Percentiles rank a stretch among this genome's conserved stretches.
phyloP scores from a whole-genome alignment of 2,888 invertebrate genomes.

The Eulithis testata region DNA sequence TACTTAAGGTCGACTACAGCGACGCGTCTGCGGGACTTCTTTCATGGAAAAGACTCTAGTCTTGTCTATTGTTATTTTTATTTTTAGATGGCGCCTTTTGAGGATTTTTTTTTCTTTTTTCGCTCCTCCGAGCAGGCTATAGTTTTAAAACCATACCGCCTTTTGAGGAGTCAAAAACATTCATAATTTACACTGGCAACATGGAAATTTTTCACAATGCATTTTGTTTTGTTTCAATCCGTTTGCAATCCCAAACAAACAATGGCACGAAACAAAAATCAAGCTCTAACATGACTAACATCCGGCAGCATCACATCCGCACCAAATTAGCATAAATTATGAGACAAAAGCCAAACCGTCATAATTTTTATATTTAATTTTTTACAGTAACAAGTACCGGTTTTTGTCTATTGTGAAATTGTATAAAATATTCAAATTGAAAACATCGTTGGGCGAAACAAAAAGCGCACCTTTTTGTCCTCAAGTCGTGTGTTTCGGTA shows the following conservation, averaged over 20 bases:
- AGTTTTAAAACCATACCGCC: too few species aligned
- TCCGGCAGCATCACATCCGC: slow-evolving; percentile 65
- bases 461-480: slow-evolving; percentile 71
- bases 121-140: too few species aligned
- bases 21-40: too few species aligned
- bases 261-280: slow-evolving; percentile 43
- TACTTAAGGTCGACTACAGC: too few species aligned
- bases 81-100: too few species aligned
- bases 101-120: too few species aligned
- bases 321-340: slow-evolving; percentile 77
- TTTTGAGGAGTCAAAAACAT: too few species aligned
- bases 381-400: slow-evolving; percentile 83
- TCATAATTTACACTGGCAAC: neutral
- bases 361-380: slow-evolving; percentile 84
- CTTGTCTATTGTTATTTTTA: too few species aligned
- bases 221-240: slow-evolving; percentile 28
- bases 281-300: slow-evolving; percentile 40
- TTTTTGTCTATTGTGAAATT: slow-evolving; percentile 79
- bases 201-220: neutral
- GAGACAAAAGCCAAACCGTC: slow-evolving; percentile 75
- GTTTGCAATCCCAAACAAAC: slow-evolving; percentile 36
- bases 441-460: slow-evolving; percentile 80
- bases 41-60: too few species aligned
- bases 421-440: slow-evolving; percentile 82
- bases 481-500: slow-evolving; percentile 48